These are phyloP conservation scores for Deilephila elpenor DNA, from an alignment of 2,888 invertebrate species.

Conservation along the genomic window DNA sequence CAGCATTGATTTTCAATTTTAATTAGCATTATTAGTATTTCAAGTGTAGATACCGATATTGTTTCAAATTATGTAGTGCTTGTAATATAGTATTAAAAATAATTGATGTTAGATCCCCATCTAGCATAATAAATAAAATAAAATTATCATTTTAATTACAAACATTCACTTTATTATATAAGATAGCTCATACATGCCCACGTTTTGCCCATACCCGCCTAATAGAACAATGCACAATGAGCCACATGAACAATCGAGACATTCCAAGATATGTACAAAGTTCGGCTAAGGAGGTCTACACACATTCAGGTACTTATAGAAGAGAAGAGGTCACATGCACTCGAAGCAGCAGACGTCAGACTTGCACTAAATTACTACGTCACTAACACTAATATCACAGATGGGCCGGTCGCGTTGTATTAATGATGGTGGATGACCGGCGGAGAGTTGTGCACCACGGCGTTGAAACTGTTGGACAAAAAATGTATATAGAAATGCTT, in stretches of 20 bases:
- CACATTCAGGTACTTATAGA: slow-evolving; percentile 27
- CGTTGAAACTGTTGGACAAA: slow-evolving; percentile 78
- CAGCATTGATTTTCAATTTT: no score
- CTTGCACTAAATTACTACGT: slow-evolving; percentile 55
- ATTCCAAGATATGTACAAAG: slow-evolving; percentile 31
- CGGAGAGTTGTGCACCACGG: slow-evolving; percentile 79
- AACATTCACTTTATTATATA: slow-evolving; percentile 40
- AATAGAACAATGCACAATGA: background rate
- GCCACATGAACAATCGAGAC: background rate
- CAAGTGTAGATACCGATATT: no score
- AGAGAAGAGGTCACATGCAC: slow-evolving; percentile 38
- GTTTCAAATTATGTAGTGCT: no score
- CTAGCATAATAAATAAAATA: no score
- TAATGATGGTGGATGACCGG: slow-evolving; percentile 82
- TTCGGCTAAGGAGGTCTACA: slow-evolving; percentile 32
- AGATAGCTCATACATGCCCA: slow-evolving; percentile 49
- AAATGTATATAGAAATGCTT: slow-evolving; percentile 14
- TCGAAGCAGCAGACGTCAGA: slow-evolving; percentile 52
- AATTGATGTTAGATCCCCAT: no score
- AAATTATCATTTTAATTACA: slow-evolving; percentile 26
- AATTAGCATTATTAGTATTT: no score
- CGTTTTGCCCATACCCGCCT: slow-evolving; percentile 40
- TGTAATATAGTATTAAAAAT: no score
- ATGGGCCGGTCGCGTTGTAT: slow-evolving; percentile 54
- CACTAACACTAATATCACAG: slow-evolving; percentile 79